Base-by-base conservation (phyloP, 2,888 invertebrate genomes). In the Colostygia pectinataria region DNA sequence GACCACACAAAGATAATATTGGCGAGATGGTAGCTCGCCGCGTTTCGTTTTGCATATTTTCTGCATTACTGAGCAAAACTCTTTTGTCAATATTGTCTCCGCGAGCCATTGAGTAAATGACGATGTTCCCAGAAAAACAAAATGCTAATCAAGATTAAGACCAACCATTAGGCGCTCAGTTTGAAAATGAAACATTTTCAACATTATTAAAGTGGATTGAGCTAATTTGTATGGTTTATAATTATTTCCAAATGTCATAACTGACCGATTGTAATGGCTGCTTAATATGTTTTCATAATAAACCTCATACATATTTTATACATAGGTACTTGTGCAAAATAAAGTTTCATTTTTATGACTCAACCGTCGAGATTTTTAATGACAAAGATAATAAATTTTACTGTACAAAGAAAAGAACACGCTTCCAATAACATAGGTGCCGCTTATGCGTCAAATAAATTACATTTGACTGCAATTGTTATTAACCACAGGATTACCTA, bases 51-150 rank as follows among this genome's bases (percentile, higher is more conserved):
- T 86, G 83, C 84, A 86, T 86, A 85, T 85, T 84, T 84, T 80
- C 79, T 80, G 80, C 83, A 84, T 84, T 80, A 82, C 77, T 68
- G 72, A 74, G 66, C 77, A 67, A 76, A 71, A 77, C 76, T 77
- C 79, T 80, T 83, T 86, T 83, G 85, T 86, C 86, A 88, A 88
- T 86, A 85, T 85, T 82, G 83, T 76, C 77, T 77, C 60, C 65
- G 63, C 74, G 74, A 77, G 62, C 79, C 78, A 80, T 79, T 79
- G 77, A 65, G 65, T 72, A 78, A 78, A 77, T 77, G 75, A 77
- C 74, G 63, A 57, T 61, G 63, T 63, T 62, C 61, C 65, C 9
- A 71, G 70, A 75, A 74, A 74, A 68, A 71, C 71, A 67, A 71
- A 74, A 80, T 76, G 74, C 63, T 75, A 81, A 80, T 74, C 20